Evolutionary conservation across 2,797 vertebrate genomes (phyloP), one percentile per base, ranked within the genome.

Genomic region (Luscinia megarhynchos): DNA sequence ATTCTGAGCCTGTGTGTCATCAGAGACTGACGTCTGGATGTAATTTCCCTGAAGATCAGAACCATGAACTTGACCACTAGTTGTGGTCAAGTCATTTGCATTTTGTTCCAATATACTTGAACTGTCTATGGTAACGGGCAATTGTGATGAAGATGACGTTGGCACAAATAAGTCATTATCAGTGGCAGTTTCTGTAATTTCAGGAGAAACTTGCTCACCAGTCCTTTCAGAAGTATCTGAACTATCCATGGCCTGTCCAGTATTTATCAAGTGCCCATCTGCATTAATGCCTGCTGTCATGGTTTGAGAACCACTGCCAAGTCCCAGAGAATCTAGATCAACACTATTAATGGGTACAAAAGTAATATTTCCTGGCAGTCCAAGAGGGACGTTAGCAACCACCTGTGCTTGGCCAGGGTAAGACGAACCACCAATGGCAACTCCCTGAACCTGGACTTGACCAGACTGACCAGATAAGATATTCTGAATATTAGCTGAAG

Each of bases 311-410:
- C 98, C 97, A 96, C 99, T 98, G 64, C 99, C 99, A 87, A 99
- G 98, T 97, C 99, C 99, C 74, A 99, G 98, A 93, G 99, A 99
- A 98, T 99, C 99, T 98, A 99, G 98, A 98, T 99, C 99, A 96
- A 99, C 98, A 90, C 99, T 99, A 97, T 99, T 99, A 97, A 99
- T 99, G 97, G 99, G 99, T 98, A 99, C 99, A 98, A 99, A 99
- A 89, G 99, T 99, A 96, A 99, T 99, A 98, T 99, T 99, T 97
- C 99, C 99, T 26, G 99, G 99, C 98, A 99, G 98, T 96, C 99
- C 99, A 97, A 99, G 97, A 98, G 99, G 99, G 98, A 99, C 99
- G 83, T 99, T 99, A 96, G 99, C 98, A 98, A 99, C 99, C 97
- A 99, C 99, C 97, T 99, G 99, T 90, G 99, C 98, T 98, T 99